Evolutionary conservation across 1,140 invertebrate genomes (phyloP).

Genomic region (Drosophila arizonae): DNA sequence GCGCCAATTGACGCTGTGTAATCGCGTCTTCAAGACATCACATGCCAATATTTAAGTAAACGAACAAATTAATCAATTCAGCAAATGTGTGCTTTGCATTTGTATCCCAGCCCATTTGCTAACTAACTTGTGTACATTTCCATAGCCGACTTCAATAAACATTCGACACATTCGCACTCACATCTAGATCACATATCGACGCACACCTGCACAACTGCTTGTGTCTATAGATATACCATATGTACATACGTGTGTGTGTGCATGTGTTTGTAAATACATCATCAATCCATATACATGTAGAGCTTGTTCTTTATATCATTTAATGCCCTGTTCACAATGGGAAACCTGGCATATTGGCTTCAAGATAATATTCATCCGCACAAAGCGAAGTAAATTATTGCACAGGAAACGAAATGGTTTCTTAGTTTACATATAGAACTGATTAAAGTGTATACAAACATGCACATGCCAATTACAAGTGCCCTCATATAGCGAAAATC

Average conservation of each 20-base stretch:
- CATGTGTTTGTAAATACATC: background rate
- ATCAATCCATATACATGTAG: background rate
- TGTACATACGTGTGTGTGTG: background rate
- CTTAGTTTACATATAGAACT: too few species aligned
- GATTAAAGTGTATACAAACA: too few species aligned
- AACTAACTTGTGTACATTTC: conserved; percentile 38
- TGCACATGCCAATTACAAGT: too few species aligned
- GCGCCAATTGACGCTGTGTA: conserved; percentile 50
- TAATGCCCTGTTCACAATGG: conserved; percentile 10
- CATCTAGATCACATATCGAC: background rate
- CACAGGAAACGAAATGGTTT: background rate
- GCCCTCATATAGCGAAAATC: too few species aligned
- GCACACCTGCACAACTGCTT: background rate
- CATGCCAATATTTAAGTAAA: conserved; percentile 56
- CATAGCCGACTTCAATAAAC: conserved; percentile 34
- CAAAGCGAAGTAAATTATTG: background rate
- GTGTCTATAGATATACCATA: background rate
- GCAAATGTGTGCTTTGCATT: conserved; percentile 53
- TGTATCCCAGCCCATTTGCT: conserved; percentile 46
- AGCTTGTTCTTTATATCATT: conserved; percentile 17
- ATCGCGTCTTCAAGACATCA: conserved; percentile 27
- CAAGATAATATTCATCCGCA: background rate
- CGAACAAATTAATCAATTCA: conserved; percentile 56
- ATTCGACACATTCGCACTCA: conserved; percentile 25
- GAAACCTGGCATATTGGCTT: background rate